These are phyloP conservation scores for Caenorhabditis sinica DNA, from an alignment of 2,888 invertebrate species.

Conservation along the genomic window DNA sequence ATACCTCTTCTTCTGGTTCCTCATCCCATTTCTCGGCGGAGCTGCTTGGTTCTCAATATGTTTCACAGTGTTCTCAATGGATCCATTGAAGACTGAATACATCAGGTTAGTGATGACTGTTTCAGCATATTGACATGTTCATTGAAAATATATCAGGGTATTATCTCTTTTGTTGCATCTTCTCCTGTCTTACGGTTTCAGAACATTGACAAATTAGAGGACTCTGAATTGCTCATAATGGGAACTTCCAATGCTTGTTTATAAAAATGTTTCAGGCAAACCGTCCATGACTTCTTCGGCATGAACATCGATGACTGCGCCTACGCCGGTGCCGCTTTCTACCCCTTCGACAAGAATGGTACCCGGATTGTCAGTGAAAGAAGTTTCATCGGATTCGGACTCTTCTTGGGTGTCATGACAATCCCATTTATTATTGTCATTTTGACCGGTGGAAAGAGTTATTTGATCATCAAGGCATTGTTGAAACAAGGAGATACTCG, in stretches of 20 bases:
- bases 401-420: conserved; percentile 3
- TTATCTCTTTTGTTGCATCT: no score
- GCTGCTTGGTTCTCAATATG: conserved; percentile 4
- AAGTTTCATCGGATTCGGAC: conserved; percentile 7
- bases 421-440: conserved; percentile 35
- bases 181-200: neutral
- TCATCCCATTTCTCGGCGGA: neutral
- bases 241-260: no score
- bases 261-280: conserved; percentile 10
- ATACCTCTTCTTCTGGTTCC: conserved; percentile 15
- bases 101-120: neutral
- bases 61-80: conserved; percentile 8
- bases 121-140: neutral
- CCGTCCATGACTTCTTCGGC: conserved; percentile 5
- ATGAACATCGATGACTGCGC: conserved; percentile 20
- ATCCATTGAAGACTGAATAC: conserved; percentile 7
- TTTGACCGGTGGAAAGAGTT: conserved; percentile 32
- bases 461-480: conserved; percentile 15
- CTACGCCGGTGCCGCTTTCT: conserved; percentile 25
- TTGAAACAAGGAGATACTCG: conserved; percentile 22
- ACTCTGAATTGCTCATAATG: neutral
- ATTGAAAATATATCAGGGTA: neutral
- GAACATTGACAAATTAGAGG: neutral
- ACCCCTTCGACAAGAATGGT: conserved; percentile 5
- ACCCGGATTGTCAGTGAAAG: neutral